Evolutionary conservation across 2,888 invertebrate species (phyloP).

Genomic region (Agrotis puta): DNA sequence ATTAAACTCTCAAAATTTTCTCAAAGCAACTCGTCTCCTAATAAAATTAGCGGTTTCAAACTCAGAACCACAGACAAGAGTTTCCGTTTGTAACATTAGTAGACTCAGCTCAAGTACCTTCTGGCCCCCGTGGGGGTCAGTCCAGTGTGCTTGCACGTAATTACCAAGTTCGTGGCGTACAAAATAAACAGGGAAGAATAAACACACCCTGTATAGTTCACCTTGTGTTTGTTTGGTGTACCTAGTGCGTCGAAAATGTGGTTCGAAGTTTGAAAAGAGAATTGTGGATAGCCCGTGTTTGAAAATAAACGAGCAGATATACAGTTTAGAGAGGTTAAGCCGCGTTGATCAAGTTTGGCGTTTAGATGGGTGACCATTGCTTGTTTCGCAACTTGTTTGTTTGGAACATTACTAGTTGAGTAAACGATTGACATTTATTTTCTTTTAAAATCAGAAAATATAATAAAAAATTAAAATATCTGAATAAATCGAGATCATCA

Average conservation of each 20-base stretch:
- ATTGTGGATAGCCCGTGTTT: not conserved
- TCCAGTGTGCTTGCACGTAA: slow-evolving; percentile 34
- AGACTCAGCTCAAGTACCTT: slow-evolving; percentile 14
- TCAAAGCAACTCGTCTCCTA: slow-evolving; percentile 11
- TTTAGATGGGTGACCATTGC: not conserved
- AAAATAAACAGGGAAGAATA: slow-evolving; percentile 46
- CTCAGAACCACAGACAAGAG: slow-evolving; percentile 24
- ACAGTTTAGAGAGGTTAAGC: not conserved
- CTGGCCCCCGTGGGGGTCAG: slow-evolving; percentile 9
- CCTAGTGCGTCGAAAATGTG: slow-evolving; percentile 13
- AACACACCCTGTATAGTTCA: slow-evolving; percentile 28
- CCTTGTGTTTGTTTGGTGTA: slow-evolving; percentile 7
- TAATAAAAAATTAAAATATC: slow-evolving; percentile 4
- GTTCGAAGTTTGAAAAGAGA: slow-evolving; percentile 6
- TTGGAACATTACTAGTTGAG: not conserved
- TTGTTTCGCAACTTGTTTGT: not conserved
- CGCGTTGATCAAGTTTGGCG: not conserved
- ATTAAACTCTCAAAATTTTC: slow-evolving; percentile 5
- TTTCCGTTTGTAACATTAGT: slow-evolving; percentile 42
- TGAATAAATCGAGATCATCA: not conserved
- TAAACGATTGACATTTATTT: no score
- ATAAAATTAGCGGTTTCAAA: slow-evolving; percentile 28
- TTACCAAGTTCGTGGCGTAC: slow-evolving; percentile 40
- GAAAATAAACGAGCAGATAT: not conserved
- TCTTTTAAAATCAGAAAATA: not conserved